Percentiles rank a stretch among this genome's conserved stretches.
These are phyloP conservation scores for Choloepus hoffmanni DNA, from an alignment of 2,113 vertebrate species.

Conservation along the genomic window DNA sequence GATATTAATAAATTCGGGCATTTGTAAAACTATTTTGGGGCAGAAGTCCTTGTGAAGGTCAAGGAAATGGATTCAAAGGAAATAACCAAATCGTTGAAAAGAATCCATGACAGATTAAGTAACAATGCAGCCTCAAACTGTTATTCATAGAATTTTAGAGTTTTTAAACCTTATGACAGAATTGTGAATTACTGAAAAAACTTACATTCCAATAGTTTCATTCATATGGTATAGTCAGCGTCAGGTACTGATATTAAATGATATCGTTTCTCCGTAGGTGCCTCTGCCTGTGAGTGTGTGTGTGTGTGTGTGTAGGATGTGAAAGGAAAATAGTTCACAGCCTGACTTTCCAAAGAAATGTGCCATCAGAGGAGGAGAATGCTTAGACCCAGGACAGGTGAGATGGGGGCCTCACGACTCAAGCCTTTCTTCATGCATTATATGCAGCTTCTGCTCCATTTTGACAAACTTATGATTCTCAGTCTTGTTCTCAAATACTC, in stretches of 20 bases:
- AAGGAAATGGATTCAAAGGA: conserved; percentile 21
- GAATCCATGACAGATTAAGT: neutral
- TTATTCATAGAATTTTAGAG: neutral
- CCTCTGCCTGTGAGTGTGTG: neutral
- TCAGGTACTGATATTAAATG: neutral
- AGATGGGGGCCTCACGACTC: neutral
- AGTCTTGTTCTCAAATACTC: neutral
- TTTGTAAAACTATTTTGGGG: neutral
- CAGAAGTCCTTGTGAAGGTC: conserved; percentile 42
- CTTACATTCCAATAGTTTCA: neutral
- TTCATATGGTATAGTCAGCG: neutral
- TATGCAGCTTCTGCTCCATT: neutral
- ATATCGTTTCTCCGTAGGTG: neutral
- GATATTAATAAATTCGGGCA: neutral
- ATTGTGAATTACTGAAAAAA: conserved; percentile 27
- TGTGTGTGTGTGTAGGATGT: no score
- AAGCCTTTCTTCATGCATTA: neutral
- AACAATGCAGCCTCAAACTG: neutral
- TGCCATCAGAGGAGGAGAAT: neutral
- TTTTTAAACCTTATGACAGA: neutral
- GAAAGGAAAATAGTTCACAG: neutral
- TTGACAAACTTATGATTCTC: neutral
- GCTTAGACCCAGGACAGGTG: neutral
- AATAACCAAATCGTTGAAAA: conserved; percentile 45
- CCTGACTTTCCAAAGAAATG: neutral